Evolutionary conservation across 1,140 invertebrate species (phyloP).

Genomic region (Agrypnia vestita): DNA sequence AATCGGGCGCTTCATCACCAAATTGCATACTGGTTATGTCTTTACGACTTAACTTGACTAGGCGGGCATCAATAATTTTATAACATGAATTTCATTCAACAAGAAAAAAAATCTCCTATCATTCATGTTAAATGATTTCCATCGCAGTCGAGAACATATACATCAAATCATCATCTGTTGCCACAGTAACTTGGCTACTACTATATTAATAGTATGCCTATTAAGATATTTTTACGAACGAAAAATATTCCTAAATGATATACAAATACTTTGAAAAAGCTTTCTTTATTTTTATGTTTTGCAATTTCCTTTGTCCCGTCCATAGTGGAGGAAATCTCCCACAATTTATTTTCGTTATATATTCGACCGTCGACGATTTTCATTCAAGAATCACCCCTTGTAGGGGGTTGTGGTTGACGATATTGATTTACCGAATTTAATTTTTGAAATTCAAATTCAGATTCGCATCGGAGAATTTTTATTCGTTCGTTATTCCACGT

Average conservation of each 20-base stretch:
- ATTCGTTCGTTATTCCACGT: background rate
- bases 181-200: too few relatives aligned
- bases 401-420: slow-evolving; percentile 47
- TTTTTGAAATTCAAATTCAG: slow-evolving; percentile 51
- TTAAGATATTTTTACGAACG: too few relatives aligned
- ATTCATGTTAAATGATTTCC: too few relatives aligned
- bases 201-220: too few relatives aligned
- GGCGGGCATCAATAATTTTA: too few relatives aligned
- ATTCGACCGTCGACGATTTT: slow-evolving; percentile 56
- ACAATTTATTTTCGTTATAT: slow-evolving; percentile 59
- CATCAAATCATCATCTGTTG: too few relatives aligned
- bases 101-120: too few relatives aligned
- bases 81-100: too few relatives aligned
- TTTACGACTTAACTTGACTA: too few relatives aligned
- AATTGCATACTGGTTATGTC: too few relatives aligned
- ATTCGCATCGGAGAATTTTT: slow-evolving; percentile 14
- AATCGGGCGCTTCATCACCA: too few relatives aligned
- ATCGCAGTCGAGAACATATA: too few relatives aligned
- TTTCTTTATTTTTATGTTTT: slow-evolving; percentile 47
- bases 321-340: slow-evolving; percentile 50
- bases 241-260: background rate
- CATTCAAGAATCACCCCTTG: slow-evolving; percentile 50
- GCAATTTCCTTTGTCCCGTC: slow-evolving; percentile 59
- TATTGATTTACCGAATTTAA: slow-evolving; percentile 58
- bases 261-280: slow-evolving; percentile 32